Evolutionary conservation across 2,113 vertebrate species (phyloP).

Genomic region (Turnix velox): DNA sequence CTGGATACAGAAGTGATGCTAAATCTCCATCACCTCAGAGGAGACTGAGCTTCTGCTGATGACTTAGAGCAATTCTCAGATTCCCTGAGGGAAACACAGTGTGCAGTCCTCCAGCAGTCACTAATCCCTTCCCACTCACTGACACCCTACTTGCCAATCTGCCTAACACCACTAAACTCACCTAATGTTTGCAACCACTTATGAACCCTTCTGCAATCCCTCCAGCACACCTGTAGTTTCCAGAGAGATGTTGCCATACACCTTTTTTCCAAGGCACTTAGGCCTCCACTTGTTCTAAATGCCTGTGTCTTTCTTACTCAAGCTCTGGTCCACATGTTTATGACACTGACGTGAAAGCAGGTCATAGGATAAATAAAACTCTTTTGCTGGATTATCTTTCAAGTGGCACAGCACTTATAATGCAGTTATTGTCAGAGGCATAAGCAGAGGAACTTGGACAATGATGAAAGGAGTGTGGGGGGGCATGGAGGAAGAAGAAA

Average conservation of each 20-base stretch:
- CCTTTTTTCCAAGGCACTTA: not conserved
- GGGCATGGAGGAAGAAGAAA: not conserved
- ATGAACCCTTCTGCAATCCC: not conserved
- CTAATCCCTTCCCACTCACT: not conserved
- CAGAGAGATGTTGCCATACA: not conserved
- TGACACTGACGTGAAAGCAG: not conserved
- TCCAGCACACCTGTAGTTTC: not conserved
- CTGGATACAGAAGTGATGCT: not conserved
- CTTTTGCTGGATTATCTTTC: not conserved
- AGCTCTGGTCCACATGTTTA: not conserved
- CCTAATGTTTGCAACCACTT: not conserved
- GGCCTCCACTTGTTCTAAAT: fast-evolving
- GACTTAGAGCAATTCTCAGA: not conserved
- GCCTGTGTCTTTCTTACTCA: not conserved
- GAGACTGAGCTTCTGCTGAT: not conserved
- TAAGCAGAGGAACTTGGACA: not conserved
- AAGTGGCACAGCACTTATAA: not conserved
- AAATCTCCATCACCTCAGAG: not conserved
- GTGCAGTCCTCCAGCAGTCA: not conserved
- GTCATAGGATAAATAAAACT: not conserved
- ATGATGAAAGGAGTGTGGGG: not conserved
- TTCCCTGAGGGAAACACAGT: not conserved
- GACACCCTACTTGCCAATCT: not conserved
- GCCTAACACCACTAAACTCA: not conserved
- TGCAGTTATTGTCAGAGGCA: not conserved